These are phyloP conservation scores for Orthosia gracilis DNA, from an alignment of 2,888 invertebrate genomes.

Conservation along the genomic window DNA sequence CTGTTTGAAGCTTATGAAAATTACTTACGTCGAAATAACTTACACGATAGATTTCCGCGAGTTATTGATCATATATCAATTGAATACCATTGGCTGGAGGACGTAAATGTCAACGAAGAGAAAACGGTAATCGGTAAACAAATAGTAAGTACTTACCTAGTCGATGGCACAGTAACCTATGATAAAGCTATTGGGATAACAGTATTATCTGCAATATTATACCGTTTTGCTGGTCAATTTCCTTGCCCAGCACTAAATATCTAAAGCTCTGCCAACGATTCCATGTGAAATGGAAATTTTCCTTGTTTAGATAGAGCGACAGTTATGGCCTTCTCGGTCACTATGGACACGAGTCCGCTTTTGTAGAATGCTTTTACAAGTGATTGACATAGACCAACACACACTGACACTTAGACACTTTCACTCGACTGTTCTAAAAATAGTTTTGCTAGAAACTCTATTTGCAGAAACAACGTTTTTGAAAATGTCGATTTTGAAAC, in stretches of 20 bases:
- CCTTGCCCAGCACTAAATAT: slow-evolving; percentile 31
- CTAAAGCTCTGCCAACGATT: slow-evolving; percentile 13
- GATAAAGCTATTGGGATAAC: slow-evolving; percentile 43
- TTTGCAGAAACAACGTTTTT: not conserved
- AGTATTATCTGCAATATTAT: slow-evolving; percentile 40
- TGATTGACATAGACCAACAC: slow-evolving; percentile 21
- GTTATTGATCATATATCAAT: slow-evolving; percentile 62
- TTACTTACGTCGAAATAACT: slow-evolving; percentile 29
- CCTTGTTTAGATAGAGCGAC: slow-evolving; percentile 23
- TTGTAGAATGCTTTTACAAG: slow-evolving; percentile 10
- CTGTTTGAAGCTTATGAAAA: slow-evolving; percentile 25
- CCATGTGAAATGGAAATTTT: slow-evolving; percentile 25
- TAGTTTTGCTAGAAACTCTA: not conserved
- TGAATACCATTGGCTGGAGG: slow-evolving; percentile 31
- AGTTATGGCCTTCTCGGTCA: slow-evolving; percentile 25
- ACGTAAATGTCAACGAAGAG: slow-evolving; percentile 63
- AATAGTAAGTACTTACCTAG: slow-evolving; percentile 48
- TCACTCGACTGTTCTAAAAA: slow-evolving; percentile 7
- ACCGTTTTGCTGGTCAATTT: slow-evolving; percentile 36
- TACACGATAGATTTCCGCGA: slow-evolving; percentile 28
- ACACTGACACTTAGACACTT: not conserved
- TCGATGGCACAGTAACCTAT: slow-evolving; percentile 51
- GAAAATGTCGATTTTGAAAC: not conserved
- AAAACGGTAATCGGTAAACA: slow-evolving; percentile 52
- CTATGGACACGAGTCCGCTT: slow-evolving; percentile 7